phyloP scores from a whole-genome alignment of 1,140 invertebrate species.

The Onthophagus taurus region DNA sequence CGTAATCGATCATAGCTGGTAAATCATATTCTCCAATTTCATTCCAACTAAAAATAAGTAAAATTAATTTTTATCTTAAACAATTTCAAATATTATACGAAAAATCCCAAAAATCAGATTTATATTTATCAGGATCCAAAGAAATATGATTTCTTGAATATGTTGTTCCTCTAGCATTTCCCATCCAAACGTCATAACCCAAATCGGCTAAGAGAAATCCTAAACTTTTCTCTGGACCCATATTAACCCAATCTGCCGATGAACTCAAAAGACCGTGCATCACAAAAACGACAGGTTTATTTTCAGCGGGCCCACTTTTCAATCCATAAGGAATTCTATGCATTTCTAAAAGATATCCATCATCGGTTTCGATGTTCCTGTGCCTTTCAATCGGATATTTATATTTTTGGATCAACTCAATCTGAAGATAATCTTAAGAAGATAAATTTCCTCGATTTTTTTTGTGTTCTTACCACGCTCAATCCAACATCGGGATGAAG shows the following conservation, averaged over 20 bases:
- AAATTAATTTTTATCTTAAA: too few relatives aligned
- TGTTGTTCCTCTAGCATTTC: constrained; percentile 57
- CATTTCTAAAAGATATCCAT: constrained; percentile 42
- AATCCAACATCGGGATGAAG: constrained; percentile 2
- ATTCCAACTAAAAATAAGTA: constrained; percentile 18
- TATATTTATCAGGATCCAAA: constrained; percentile 41
- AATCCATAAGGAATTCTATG: constrained; percentile 37
- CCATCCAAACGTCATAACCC: constrained; percentile 66
- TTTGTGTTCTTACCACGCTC: not conserved
- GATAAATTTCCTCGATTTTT: not conserved
- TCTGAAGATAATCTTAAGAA: constrained; percentile 11
- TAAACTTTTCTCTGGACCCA: constrained; percentile 49
- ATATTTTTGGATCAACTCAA: constrained; percentile 20
- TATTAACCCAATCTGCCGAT: constrained; percentile 55
- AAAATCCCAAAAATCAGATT: constrained; percentile 32
- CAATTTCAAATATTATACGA: too few relatives aligned
- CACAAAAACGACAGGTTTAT: constrained; percentile 43
- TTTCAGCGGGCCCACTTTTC: constrained; percentile 17
- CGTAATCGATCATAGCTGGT: constrained; percentile 1
- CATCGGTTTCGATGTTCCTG: constrained; percentile 36
- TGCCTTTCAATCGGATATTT: constrained; percentile 27
- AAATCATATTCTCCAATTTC: not conserved
- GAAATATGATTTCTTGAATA: constrained; percentile 50
- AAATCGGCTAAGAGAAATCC: constrained; percentile 43
- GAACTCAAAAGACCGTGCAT: constrained; percentile 62